phyloP scores from a whole-genome alignment of 2,113 vertebrate species.

The Barbus barbus region DNA sequence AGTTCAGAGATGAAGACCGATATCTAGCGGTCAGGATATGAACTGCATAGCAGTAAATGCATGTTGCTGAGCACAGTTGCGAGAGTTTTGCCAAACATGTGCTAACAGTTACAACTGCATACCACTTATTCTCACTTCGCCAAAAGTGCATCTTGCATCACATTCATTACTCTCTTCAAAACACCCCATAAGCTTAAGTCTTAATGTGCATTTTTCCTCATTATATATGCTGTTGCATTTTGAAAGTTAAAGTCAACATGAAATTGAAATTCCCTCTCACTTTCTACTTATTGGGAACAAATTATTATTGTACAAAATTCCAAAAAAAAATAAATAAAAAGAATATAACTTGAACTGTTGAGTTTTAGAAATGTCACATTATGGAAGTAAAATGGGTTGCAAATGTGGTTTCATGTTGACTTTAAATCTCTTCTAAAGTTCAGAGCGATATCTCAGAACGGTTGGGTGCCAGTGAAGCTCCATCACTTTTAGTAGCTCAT shows the following conservation, averaged over 20 bases:
- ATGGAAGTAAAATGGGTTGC: not conserved
- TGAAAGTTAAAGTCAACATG: not conserved
- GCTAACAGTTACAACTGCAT: conserved; percentile 18
- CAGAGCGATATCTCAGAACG: not conserved
- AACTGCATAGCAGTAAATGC: not conserved
- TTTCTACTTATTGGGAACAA: no score
- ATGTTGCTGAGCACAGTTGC: not conserved
- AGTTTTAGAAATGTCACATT: not conserved
- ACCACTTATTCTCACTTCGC: not conserved
- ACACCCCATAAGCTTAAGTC: not conserved
- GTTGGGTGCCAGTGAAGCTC: not conserved
- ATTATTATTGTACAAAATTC: not conserved
- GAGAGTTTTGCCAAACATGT: conserved; percentile 30
- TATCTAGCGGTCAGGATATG: no score
- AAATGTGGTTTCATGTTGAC: not conserved
- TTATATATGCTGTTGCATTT: not conserved
- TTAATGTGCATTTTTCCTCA: not conserved
- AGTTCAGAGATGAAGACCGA: no score
- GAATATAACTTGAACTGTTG: not conserved
- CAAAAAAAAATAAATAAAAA: not conserved
- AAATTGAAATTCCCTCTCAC: not conserved
- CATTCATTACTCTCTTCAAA: not conserved
- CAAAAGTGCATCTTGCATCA: not conserved
- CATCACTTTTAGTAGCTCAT: not conserved
- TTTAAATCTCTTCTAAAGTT: not conserved